A percentile compares a stretch with the other conserved stretches of the same genome.
phyloP scores from a whole-genome alignment of 2,113 vertebrate species.

The Notothenia coriiceps region DNA sequence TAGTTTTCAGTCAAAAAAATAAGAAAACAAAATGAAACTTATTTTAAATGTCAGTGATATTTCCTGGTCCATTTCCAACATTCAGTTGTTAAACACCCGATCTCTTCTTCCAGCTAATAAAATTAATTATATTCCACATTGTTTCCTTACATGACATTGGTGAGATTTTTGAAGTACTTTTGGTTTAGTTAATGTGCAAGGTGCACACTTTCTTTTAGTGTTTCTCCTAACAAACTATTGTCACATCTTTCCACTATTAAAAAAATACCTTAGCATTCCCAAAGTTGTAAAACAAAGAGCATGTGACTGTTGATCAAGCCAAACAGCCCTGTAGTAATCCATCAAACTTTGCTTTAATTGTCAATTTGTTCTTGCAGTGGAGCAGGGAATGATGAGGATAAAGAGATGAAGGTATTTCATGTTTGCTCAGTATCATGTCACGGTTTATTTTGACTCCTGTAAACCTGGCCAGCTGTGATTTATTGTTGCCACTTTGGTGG shows the following conservation, averaged over 20 bases:
- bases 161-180: too few relatives aligned
- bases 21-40: too few relatives aligned
- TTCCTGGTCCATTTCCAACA: too few relatives aligned
- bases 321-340: background rate
- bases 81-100: too few relatives aligned
- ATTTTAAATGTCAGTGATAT: too few relatives aligned
- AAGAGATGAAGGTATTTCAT: background rate
- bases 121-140: too few relatives aligned
- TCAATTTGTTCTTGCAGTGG: background rate
- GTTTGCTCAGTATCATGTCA: conserved; percentile 13
- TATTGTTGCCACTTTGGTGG: conserved; percentile 26
- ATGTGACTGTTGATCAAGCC: background rate
- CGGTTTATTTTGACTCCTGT: conserved; percentile 13
- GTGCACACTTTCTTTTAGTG: too few relatives aligned
- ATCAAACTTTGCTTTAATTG: background rate
- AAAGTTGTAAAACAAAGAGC: background rate
- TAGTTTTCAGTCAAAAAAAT: too few relatives aligned
- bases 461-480: conserved; percentile 6
- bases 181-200: too few relatives aligned
- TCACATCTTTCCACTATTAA: background rate
- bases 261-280: background rate
- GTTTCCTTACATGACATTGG: too few relatives aligned
- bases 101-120: too few relatives aligned
- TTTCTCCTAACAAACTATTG: background rate
- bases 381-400: background rate